Evolutionary conservation across 2,888 invertebrate species (phyloP).

Genomic region (Synanthedon tipuliformis): DNA sequence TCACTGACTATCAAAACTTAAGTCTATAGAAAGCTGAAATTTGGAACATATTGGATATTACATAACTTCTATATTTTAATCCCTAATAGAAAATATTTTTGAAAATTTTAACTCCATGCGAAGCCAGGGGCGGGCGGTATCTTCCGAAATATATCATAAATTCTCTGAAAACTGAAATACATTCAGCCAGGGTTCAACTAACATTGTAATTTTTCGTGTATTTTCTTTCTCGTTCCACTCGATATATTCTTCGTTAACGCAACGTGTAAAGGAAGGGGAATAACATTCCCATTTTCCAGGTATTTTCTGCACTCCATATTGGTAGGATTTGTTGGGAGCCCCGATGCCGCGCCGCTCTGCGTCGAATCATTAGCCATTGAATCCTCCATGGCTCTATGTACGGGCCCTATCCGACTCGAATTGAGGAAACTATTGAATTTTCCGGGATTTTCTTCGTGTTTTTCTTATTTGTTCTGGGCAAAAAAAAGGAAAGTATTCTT

Average conservation of each 20-base stretch:
- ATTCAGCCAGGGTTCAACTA: neutral
- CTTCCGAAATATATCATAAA: too few species aligned
- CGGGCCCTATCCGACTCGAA: conserved; percentile 27
- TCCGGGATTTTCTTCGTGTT: conserved; percentile 40
- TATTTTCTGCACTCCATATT: conserved; percentile 63
- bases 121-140: too few species aligned
- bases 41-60: too few species aligned
- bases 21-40: too few species aligned
- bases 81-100: too few species aligned
- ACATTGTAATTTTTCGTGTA: conserved; percentile 2
- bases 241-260: conserved; percentile 20
- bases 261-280: conserved; percentile 21
- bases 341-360: conserved; percentile 15
- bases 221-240: conserved; percentile 24
- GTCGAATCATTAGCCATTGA: conserved; percentile 55
- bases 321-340: conserved; percentile 55
- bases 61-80: too few species aligned
- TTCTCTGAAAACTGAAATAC: neutral
- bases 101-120: too few species aligned
- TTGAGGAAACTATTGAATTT: conserved; percentile 53
- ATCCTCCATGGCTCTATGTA: conserved; percentile 45
- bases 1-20: too few species aligned
- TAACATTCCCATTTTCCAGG: conserved; percentile 60
- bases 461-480: conserved; percentile 21
- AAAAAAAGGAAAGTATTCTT: conserved; percentile 1